Conservation (phyloP, 2,797 vertebrate genomes). For the Dipus sagitta region DNA sequence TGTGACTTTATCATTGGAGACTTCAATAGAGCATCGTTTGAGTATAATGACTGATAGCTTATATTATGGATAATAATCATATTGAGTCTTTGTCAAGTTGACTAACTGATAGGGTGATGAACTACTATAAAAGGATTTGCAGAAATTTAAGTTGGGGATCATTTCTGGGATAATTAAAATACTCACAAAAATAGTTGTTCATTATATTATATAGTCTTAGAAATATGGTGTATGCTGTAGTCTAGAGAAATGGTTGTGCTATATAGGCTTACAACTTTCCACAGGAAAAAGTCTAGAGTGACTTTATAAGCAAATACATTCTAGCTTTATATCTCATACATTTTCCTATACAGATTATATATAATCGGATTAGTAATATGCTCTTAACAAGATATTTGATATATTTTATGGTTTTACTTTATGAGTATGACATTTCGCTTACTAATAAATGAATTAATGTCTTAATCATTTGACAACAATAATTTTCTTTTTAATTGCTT, state of each 20-base stretch:
- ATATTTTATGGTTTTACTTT: not conserved
- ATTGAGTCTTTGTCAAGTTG: not conserved
- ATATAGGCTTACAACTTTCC: not conserved
- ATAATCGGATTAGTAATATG: not conserved
- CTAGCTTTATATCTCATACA: not conserved
- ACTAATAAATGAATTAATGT: not conserved
- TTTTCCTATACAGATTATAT: not conserved
- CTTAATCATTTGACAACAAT: not conserved
- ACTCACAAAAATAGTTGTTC: not conserved
- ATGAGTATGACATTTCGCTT: not conserved
- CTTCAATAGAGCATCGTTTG: not conserved
- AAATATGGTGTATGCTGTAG: not conserved
- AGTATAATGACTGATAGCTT: not conserved
- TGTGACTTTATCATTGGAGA: not conserved
- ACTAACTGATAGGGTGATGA: not conserved
- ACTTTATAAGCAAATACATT: not conserved
- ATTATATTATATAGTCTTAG: not conserved
- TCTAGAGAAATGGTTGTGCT: not conserved
- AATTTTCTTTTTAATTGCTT: not conserved
- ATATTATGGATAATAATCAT: not conserved
- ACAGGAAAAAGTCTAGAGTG: not conserved
- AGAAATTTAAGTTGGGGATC: not conserved
- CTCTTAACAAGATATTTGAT: not conserved
- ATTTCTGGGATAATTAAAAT: not conserved
- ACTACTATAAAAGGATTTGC: not conserved